Base-by-base conservation (phyloP, 2,797 vertebrate genomes). In the Sebastes dallii region DNA sequence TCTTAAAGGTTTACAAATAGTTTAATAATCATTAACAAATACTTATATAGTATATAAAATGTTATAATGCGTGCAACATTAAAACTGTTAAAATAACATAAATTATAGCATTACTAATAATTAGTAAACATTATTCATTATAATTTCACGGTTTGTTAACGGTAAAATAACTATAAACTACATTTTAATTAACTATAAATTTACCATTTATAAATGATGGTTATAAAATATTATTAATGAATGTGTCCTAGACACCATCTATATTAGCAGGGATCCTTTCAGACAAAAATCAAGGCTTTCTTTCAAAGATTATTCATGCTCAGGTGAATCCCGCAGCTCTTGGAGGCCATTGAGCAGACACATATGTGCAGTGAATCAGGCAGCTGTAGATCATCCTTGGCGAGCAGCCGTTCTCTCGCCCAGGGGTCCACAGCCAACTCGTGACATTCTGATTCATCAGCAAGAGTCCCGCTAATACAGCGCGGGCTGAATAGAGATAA, bases 381-480 rank as follows among this genome's bases (percentile, higher is more conserved):
- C 75, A 65, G 76, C 61, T 78, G 70, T 68, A 58, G 75, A 81
- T 89, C 75, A 71, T 75, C 62, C 27, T 66, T 24, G 29, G 42
- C 25, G 32, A 84, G 76, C 55, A 66, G 71, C 13, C 3, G 12
- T 61, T 62, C 1, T 8, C 27, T 71, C 1, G 13, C 58, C 73
- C 72, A n/a, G 8, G 58, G 77, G 55, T 64, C 20, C 8, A 22
- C 25, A 52, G 62, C 32, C 70, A 81, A 72, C 67, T 52, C 27
- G 62, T 42, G 55, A 74, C 73, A 83, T 76, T 59, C 61, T 60
- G 65, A 90, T 82, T 91, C 66, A 83, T 64, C 9, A 56, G 16
- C 42, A 27, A 54, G 13, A 80, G 30, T 30, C 46, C 14, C 0
- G 9, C 39, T 66, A 78, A 78, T 77, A 60, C 68, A 62, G 50